Percentiles rank a stretch among this genome's conserved stretches.
phyloP scores from a whole-genome alignment of 2,888 invertebrate species.

The Neria commutata region DNA sequence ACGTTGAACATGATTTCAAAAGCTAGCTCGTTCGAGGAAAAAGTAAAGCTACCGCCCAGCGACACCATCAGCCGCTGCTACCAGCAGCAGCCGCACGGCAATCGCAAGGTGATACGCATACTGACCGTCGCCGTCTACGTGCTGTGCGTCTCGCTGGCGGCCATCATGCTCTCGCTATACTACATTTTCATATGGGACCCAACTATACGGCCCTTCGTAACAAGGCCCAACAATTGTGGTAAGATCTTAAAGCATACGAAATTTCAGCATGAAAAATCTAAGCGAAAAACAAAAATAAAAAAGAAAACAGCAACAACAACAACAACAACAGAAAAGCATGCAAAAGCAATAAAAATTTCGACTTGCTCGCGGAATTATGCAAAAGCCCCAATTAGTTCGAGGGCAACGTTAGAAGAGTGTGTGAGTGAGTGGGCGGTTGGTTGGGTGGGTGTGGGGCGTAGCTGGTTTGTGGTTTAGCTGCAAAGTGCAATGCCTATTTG shows the following conservation, averaged over 20 bases:
- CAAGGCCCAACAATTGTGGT: conserved; percentile 60
- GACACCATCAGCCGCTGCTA: conserved; percentile 61
- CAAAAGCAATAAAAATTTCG: neutral
- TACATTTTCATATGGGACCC: conserved; percentile 96
- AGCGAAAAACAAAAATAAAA: neutral
- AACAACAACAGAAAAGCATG: neutral
- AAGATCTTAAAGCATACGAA: conserved; percentile 35
- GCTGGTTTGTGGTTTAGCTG: no score
- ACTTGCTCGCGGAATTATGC: no score
- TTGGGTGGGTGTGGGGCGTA: no score
- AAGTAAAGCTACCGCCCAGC: conserved; percentile 61
- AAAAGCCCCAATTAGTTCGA: no score
- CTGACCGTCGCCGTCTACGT: conserved; percentile 93
- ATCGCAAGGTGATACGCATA: conserved; percentile 77
- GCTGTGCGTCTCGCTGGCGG: conserved; percentile 91
- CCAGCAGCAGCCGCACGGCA: conserved; percentile 73
- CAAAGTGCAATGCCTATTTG: neutral
- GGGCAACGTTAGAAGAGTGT: no score
- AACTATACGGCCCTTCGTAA: conserved; percentile 62
- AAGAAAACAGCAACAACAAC: neutral
- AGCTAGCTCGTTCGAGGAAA: conserved; percentile 60
- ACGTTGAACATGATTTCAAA: conserved; percentile 55
- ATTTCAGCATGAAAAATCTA: no score
- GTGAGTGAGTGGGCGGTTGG: no score
- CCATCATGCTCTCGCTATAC: conserved; percentile 90